phyloP scores from a whole-genome alignment of 2,797 vertebrate genomes.

The Sibirionetta formosa region DNA sequence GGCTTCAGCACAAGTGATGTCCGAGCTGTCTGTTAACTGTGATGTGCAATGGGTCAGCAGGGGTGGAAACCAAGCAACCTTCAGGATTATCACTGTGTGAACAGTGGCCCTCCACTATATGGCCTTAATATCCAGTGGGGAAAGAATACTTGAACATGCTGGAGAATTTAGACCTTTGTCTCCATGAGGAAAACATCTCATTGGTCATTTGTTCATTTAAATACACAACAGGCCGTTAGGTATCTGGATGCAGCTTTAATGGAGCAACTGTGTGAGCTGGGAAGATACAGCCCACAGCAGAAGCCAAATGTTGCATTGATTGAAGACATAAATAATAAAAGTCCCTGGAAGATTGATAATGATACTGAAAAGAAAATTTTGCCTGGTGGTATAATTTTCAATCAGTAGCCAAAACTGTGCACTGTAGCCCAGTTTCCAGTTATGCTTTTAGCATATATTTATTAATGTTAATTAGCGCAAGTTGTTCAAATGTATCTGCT shows the following conservation, averaged over 20 bases:
- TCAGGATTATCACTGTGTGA: background rate
- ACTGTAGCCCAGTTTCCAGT: background rate
- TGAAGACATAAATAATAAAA: background rate
- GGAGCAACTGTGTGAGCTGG: background rate
- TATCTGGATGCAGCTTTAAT: background rate
- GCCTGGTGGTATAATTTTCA: background rate
- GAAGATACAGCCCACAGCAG: rapidly evolving
- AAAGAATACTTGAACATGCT: background rate
- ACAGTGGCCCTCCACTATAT: background rate
- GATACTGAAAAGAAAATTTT: background rate
- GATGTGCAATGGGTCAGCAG: background rate
- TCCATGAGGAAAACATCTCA: background rate
- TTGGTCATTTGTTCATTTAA: background rate
- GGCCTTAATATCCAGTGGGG: background rate
- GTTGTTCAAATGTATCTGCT: slow-evolving; percentile 12
- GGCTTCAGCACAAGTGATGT: background rate
- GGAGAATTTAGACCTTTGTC: background rate
- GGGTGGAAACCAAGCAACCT: background rate
- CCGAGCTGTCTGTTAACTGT: background rate
- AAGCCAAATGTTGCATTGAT: background rate
- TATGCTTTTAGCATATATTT: slow-evolving; percentile 22
- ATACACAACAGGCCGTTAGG: background rate
- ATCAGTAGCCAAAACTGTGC: background rate
- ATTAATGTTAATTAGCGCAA: slow-evolving; percentile 44
- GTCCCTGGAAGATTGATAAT: background rate